Evolutionary conservation across 1,140 invertebrate species (phyloP), one percentile per base, ranked within the genome.

Genomic region (Chymomyza costata): DNA sequence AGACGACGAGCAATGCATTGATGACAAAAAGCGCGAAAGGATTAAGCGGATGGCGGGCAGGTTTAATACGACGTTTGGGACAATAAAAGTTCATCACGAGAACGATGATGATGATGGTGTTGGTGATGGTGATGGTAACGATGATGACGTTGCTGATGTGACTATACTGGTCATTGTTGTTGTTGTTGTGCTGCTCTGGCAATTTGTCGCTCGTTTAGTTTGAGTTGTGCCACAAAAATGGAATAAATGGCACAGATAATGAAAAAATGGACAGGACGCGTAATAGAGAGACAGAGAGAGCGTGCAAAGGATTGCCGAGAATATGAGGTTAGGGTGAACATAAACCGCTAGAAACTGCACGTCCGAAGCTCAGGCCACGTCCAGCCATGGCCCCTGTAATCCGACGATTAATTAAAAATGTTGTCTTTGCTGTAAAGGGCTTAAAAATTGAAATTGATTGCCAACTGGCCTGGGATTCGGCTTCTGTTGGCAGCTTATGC

Each of bases 161-260:
- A n/a, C n/a, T n/a, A n/a, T n/a, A n/a, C n/a, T n/a, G 5, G 25
- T 28, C 10, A 6, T 28, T 28, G 25, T 28, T 28, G 25, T 10
- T 28, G 25, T 28, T 28, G 25, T 6, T 28, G 25, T 10, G 25
- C 25, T n/a, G 25, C 51, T 47, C 47, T 41, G 67, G 65, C 74
- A 80, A 81, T 80, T 80, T 80, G 73, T 80, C 73, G 73, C 68
- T 80, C 73, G 73, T 80, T 80, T 80, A 80, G 74, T 68, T n/a
- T 65, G 73, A 73, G 73, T 73, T 76, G 71, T 78, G 65, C 57
- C 61, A 76, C 68, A 68, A 80, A 80, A 80, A 80, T 73, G 68
- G 68, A 80, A 74, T 81, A 74, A 80, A 81, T 73, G 51, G 60
- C 60, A 58, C 64, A 73, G 73, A 80, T 80, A 80, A 80, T 80